These are phyloP conservation scores for Thinocorus orbignyianus DNA, from an alignment of 2,113 vertebrate genomes.

Conservation along the genomic window DNA sequence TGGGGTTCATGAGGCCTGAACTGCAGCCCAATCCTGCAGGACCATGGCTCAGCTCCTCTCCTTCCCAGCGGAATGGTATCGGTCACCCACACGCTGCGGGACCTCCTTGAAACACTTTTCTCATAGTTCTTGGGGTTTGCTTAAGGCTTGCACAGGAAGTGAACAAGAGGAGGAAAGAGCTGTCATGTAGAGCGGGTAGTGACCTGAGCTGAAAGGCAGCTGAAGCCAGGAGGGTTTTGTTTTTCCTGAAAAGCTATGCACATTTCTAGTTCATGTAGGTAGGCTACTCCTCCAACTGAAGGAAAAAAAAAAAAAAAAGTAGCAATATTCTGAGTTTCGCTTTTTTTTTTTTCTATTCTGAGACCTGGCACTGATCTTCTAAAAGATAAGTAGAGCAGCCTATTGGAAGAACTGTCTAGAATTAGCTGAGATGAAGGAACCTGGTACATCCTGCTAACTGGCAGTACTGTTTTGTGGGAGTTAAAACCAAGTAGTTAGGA, in stretches of 20 bases:
- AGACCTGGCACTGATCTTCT: background rate
- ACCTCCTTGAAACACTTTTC: background rate
- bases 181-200: background rate
- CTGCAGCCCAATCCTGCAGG: background rate
- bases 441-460: background rate
- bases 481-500: background rate
- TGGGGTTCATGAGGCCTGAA: background rate
- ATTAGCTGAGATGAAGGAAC: background rate
- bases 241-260: background rate
- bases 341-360: background rate
- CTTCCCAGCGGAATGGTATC: background rate
- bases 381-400: background rate
- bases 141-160: background rate
- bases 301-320: background rate
- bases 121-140: background rate
- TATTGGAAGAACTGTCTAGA: background rate
- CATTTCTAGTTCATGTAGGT: background rate
- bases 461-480: background rate
- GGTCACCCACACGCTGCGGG: rapidly evolving
- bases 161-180: background rate
- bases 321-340: background rate
- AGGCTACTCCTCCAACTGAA: background rate
- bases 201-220: background rate
- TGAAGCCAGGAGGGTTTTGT: background rate
- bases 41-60: background rate